A percentile compares a stretch with the other conserved stretches of the same genome.
Evolutionary conservation across 1,140 invertebrate species (phyloP).

Genomic region (Paraescarpia echinospica): DNA sequence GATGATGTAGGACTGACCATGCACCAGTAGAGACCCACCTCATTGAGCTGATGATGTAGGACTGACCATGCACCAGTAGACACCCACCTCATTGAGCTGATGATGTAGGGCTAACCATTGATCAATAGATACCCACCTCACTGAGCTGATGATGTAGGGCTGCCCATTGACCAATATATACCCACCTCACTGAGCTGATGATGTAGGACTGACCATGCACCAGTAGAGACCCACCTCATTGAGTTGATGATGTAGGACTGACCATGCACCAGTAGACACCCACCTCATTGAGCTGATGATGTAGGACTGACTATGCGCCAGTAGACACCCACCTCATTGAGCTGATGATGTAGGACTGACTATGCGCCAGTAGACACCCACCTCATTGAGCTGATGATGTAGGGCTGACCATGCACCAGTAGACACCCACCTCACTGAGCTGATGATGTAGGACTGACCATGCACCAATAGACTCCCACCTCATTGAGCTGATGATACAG

Average conservation of each 20-base stretch:
- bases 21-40: slow-evolving; percentile 60
- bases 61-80: slow-evolving; percentile 65
- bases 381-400: slow-evolving; percentile 88
- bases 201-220: slow-evolving; percentile 80
- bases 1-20: slow-evolving; percentile 85
- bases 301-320: slow-evolving; percentile 75
- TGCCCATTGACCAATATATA: slow-evolving; percentile 60
- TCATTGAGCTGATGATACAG: slow-evolving; percentile 87
- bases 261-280: neutral
- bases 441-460: slow-evolving; percentile 87
- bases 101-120: slow-evolving; percentile 78
- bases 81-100: slow-evolving; percentile 80
- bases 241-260: slow-evolving; percentile 94
- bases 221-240: slow-evolving; percentile 67
- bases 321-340: slow-evolving; percentile 72
- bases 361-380: slow-evolving; percentile 39
- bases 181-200: slow-evolving; percentile 81
- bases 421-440: slow-evolving; percentile 74
- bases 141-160: slow-evolving; percentile 89
- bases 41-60: slow-evolving; percentile 89
- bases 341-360: slow-evolving; percentile 89
- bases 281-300: slow-evolving; percentile 86
- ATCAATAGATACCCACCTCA: slow-evolving; percentile 65
- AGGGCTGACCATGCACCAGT: slow-evolving; percentile 71
- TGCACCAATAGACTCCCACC: slow-evolving; percentile 58